Conservation (phyloP, 2,113 vertebrate genomes). For the Eclectus roratus region DNA sequence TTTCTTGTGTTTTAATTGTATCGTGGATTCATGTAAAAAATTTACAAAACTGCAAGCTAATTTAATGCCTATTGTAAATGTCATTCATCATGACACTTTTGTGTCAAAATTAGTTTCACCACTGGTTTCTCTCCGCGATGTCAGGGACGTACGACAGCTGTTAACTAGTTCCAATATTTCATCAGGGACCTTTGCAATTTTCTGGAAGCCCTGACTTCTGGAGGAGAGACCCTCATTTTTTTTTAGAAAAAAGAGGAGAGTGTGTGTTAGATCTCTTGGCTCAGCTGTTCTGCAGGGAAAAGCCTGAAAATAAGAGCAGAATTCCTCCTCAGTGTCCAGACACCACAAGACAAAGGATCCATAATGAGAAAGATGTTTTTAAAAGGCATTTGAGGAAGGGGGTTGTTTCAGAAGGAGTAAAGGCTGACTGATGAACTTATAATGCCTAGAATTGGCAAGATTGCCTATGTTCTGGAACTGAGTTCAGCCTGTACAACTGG, state of each 20-base stretch:
- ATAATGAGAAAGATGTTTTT: not conserved
- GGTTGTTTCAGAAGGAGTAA: not conserved
- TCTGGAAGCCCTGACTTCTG: not conserved
- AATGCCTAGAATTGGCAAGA: not conserved
- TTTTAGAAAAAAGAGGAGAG: not conserved
- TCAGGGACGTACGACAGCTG: not conserved
- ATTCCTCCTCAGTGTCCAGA: not conserved
- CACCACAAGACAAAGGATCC: not conserved
- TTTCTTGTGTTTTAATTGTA: not conserved
- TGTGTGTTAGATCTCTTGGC: not conserved
- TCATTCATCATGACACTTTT: not conserved
- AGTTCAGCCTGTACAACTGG: not conserved
- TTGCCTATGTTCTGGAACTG: not conserved
- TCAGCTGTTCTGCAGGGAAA: not conserved
- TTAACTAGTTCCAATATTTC: not conserved
- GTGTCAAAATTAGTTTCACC: not conserved
- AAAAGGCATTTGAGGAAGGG: not conserved
- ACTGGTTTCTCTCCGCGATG: not conserved
- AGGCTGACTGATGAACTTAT: not conserved
- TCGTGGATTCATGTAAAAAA: not conserved
- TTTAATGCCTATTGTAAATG: not conserved
- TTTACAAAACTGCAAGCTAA: not conserved
- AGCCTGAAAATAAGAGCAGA: not conserved
- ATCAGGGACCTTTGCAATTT: not conserved
- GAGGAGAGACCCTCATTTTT: not conserved